Evolutionary conservation across 1,140 invertebrate genomes (phyloP).

Genomic region (Oryzaephilus surinamensis): DNA sequence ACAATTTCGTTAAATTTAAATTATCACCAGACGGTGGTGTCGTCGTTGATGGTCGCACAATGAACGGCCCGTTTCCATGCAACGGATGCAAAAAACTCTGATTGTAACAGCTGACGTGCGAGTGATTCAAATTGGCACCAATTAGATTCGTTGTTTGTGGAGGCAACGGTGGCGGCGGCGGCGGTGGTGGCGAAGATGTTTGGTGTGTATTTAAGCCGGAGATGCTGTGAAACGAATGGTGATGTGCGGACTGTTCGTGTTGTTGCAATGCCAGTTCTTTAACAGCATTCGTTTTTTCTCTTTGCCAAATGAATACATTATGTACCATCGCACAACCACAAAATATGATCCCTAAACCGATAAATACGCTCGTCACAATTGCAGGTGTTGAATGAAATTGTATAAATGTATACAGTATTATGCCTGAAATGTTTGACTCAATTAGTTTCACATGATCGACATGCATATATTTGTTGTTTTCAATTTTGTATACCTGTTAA

Average conservation of each 20-base stretch:
- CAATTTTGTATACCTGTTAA: constrained; percentile 63
- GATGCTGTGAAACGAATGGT: constrained; percentile 30
- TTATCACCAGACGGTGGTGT: constrained; percentile 40
- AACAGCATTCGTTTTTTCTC: constrained; percentile 59
- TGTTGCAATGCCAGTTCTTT: constrained; percentile 35
- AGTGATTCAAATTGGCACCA: constrained; percentile 25
- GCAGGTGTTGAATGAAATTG: constrained; percentile 86
- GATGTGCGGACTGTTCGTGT: constrained; percentile 15
- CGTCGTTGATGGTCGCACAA: constrained; percentile 39
- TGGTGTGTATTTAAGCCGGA: too few relatives aligned
- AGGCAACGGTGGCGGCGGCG: too few relatives aligned
- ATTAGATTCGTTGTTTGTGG: too few relatives aligned
- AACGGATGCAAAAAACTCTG: constrained; percentile 28
- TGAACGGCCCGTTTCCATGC: constrained; percentile 30
- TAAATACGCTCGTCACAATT: constrained; percentile 78
- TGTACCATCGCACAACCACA: constrained; percentile 88
- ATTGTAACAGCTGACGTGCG: constrained; percentile 29
- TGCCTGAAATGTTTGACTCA: constrained; percentile 71
- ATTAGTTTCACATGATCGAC: too few relatives aligned
- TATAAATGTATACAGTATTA: constrained; percentile 85
- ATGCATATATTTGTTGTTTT: not conserved
- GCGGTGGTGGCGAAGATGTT: too few relatives aligned
- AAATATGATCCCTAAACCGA: constrained; percentile 80
- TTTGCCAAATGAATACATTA: constrained; percentile 89
- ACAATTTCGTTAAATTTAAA: constrained; percentile 29